Percentiles rank a stretch among this genome's conserved stretches.
phyloP scores from a whole-genome alignment of 2,888 invertebrate species.

The Stramonita haemastoma region DNA sequence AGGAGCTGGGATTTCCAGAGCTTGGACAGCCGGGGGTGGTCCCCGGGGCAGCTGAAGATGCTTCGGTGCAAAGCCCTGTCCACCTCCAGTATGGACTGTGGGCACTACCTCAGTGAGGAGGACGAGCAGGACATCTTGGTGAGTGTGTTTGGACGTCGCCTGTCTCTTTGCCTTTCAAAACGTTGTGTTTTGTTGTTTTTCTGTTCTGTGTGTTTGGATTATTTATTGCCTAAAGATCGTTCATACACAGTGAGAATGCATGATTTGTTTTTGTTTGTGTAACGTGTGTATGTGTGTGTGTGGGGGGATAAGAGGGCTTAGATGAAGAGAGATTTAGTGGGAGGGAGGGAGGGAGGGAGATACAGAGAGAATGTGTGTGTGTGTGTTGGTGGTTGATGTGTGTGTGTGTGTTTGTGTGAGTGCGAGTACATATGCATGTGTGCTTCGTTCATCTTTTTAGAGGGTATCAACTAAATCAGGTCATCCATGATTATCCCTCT shows the following conservation, averaged over 20 bases:
- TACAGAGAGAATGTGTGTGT: too few species aligned
- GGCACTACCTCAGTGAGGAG: conserved; percentile 14
- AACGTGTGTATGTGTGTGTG: background rate
- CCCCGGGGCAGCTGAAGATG: conserved; percentile 36
- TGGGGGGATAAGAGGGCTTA: background rate
- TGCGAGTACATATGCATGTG: too few species aligned
- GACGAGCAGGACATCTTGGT: background rate
- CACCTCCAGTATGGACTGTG: conserved; percentile 31
- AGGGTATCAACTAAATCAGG: too few species aligned
- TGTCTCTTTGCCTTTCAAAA: background rate
- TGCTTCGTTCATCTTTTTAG: too few species aligned
- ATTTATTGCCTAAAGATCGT: background rate
- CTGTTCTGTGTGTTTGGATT: background rate
- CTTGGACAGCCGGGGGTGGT: background rate
- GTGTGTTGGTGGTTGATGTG: too few species aligned
- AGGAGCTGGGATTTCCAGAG: conserved; percentile 14
- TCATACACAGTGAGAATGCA: background rate
- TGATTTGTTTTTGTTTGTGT: background rate
- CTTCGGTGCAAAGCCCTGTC: conserved; percentile 43
- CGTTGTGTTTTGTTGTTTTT: background rate
- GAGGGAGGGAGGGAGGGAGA: too few species aligned
- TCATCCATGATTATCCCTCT: too few species aligned
- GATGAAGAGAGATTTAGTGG: too few species aligned
- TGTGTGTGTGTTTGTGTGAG: too few species aligned
- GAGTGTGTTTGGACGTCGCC: background rate